Evolutionary conservation across 2,113 vertebrate species (phyloP), one percentile per base, ranked within the genome.

Genomic region (Eurystomus gularis): DNA sequence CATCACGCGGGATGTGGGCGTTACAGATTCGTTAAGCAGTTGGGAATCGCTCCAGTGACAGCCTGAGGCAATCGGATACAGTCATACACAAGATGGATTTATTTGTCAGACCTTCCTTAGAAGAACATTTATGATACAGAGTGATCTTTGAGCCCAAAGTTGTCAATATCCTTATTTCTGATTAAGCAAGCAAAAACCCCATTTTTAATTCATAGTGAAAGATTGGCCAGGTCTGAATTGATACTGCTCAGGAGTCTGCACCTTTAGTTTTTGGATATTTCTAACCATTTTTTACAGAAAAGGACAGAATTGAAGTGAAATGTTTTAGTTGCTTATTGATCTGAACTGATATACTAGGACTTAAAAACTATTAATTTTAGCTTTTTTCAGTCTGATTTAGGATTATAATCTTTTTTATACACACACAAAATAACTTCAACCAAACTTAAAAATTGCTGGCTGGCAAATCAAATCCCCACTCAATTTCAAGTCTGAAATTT

Each of bases 11-110:
- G 82, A 83, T 90, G 94, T 88, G 93, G 82, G 90, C 20, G 79
- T 66, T 28, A 39, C 54, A 0, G 72, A 4, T 44, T 37, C 23
- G 3, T 57, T 48, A 4, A 23, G 73, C 10, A 0, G 3, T 28
- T 18, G 88, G 81, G 92, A 82, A 62, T 20, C 0, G 2, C 81
- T 88, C 58, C 72, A 48, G 86, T 15, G 18, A 2, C 94, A 94
- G 90, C 90, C 93, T 2, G 35, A 78, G 84, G 86, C 80, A 17
- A 0, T 60, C 1, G 2, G 71, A 21, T 23, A 2, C 69, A 16
- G 71, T 18, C 35, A 4, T 2, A 15, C 5, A 8, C 29, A 2
- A 18, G 46, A 26, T 6, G 55, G 68, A 66, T 75, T 62, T 51
- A 46, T 70, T 40, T 61, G 33, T 28, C 82, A 81, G 46, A 7